Conservation (phyloP, 2,797 vertebrate genomes). For the Botia kubotai region DNA sequence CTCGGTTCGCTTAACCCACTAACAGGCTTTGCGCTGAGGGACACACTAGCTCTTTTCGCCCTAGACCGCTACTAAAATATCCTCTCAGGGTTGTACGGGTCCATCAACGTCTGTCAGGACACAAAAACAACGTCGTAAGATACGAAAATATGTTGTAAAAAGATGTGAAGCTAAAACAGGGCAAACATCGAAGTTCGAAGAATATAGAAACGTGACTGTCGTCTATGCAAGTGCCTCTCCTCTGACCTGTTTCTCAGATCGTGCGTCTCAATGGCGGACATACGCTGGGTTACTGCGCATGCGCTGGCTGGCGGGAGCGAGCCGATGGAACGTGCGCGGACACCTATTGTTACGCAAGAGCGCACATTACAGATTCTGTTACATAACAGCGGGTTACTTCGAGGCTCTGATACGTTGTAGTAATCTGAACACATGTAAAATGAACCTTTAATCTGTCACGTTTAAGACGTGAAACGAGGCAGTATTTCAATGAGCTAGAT, state of each 20-base stretch:
- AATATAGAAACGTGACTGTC: conserved; percentile 62
- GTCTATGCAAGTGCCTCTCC: conserved; percentile 59
- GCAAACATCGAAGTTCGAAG: conserved; percentile 58
- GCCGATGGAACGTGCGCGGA: conserved; percentile 54
- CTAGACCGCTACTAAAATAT: conserved; percentile 70
- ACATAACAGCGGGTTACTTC: conserved; percentile 65
- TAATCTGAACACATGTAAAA: conserved; percentile 6
- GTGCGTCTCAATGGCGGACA: conserved; percentile 77
- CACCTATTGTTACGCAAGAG: conserved; percentile 71
- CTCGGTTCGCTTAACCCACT: conserved; percentile 76
- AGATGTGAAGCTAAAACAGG: conserved; percentile 23
- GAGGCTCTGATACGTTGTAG: conserved; percentile 3
- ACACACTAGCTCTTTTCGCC: conserved; percentile 38
- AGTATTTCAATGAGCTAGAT: not conserved
- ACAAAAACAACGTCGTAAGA: conserved; percentile 42
- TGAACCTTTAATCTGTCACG: not conserved
- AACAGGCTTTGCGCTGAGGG: conserved; percentile 50
- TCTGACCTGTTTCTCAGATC: conserved; percentile 73
- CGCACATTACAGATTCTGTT: conserved; percentile 63
- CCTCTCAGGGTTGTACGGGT: not conserved
- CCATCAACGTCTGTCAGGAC: conserved; percentile 25
- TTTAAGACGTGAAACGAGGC: not conserved
- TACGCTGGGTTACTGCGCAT: conserved; percentile 56
- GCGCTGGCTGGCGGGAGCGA: conserved; percentile 20
- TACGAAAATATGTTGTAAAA: not conserved